Conservation (phyloP, 2,888 invertebrate species). For the Helicoverpa assulta region DNA sequence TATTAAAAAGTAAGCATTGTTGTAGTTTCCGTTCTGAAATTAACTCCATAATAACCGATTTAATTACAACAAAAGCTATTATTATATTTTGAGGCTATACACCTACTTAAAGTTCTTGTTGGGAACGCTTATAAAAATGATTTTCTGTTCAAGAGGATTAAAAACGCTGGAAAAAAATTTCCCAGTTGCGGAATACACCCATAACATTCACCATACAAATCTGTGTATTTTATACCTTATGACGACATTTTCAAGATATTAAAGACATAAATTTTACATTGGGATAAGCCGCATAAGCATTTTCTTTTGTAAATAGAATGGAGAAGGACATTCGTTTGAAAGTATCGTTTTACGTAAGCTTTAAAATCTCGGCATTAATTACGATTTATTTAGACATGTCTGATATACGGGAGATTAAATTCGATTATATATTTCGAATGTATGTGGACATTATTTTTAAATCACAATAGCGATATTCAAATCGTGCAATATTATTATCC, state of each 20-base stretch:
- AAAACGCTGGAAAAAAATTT: constrained; percentile 43
- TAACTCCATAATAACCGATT: constrained; percentile 28
- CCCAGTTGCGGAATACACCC: constrained; percentile 17
- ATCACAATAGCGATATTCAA: background rate
- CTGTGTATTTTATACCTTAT: constrained; percentile 46
- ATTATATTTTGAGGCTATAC: constrained; percentile 4
- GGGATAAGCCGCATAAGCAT: constrained; percentile 55
- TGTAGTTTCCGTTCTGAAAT: constrained; percentile 40
- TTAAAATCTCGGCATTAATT: constrained; percentile 27
- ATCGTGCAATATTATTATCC: no score
- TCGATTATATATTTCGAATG: background rate
- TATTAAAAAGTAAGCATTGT: constrained; percentile 60
- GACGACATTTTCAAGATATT: constrained; percentile 53
- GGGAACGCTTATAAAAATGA: constrained; percentile 20
- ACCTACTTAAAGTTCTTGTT: constrained; percentile 2
- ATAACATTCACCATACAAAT: constrained; percentile 37
- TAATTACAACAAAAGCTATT: constrained; percentile 16
- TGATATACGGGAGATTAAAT: constrained; percentile 1
- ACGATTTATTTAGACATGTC: constrained; percentile 30
- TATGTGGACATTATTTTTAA: background rate
- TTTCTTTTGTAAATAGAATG: constrained; percentile 55
- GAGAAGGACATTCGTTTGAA: constrained; percentile 44
- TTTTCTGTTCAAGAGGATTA: constrained; percentile 43
- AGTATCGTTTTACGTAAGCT: constrained; percentile 33
- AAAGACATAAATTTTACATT: constrained; percentile 59